phyloP scores from a whole-genome alignment of 2,113 vertebrate species.

The Guaruba guarouba region DNA sequence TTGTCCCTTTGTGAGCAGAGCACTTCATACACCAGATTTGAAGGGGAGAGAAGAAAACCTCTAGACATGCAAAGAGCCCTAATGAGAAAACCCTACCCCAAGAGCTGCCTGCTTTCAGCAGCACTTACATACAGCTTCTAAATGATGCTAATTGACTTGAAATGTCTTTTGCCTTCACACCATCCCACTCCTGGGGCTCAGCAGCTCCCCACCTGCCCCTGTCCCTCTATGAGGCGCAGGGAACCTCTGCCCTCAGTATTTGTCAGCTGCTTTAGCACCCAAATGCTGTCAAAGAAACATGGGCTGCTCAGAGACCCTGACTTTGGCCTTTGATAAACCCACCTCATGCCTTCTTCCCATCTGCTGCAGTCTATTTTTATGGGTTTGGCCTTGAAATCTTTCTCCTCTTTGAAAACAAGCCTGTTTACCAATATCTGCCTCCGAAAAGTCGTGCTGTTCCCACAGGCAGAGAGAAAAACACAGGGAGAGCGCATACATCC shows the following conservation, averaged over 20 bases:
- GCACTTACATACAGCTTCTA: slow-evolving; percentile 17
- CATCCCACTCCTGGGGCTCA: neutral
- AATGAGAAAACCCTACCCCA: neutral
- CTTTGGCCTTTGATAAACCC: neutral
- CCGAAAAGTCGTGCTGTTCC: neutral
- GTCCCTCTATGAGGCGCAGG: neutral
- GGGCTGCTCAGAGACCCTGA: neutral
- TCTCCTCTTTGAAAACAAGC: neutral
- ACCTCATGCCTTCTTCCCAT: neutral
- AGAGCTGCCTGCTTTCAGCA: neutral
- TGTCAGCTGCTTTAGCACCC: neutral
- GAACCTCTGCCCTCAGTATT: neutral
- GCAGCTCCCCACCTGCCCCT: neutral
- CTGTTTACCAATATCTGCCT: neutral
- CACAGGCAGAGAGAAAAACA: neutral
- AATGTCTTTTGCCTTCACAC: slow-evolving; percentile 1
- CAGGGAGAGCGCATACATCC: fast-evolving
- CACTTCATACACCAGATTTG: neutral
- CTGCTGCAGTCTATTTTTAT: neutral
- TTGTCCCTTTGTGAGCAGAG: neutral
- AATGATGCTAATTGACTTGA: slow-evolving; percentile 48
- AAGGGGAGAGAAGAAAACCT: neutral
- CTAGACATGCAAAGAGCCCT: slow-evolving; percentile 6
- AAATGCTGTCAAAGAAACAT: neutral
- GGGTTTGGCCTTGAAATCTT: neutral